Evolutionary conservation across 2,888 invertebrate genomes (phyloP).

Genomic region (Drosophila hawaiiensis): DNA sequence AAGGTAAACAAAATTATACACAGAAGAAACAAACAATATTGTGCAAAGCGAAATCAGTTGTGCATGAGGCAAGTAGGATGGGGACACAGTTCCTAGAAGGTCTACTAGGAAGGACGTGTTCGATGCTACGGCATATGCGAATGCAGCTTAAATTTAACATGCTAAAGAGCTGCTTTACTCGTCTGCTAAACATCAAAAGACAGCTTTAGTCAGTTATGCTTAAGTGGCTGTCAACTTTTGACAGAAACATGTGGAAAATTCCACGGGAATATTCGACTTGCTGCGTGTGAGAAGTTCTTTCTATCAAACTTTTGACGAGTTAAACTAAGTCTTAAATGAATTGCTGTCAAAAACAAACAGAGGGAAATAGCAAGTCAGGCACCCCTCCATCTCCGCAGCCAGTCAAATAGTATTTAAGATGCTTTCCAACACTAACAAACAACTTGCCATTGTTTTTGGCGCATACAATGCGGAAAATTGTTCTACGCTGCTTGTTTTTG

Average conservation of each 20-base stretch:
- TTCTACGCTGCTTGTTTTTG: constrained; percentile 41
- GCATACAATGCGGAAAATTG: constrained; percentile 42
- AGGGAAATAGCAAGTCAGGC: no score
- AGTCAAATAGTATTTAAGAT: constrained; percentile 53
- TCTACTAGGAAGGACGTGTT: background rate
- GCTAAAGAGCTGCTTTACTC: background rate
- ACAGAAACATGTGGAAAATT: constrained; percentile 3
- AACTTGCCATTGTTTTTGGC: constrained; percentile 33
- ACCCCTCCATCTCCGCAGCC: background rate
- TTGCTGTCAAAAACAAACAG: constrained; percentile 57
- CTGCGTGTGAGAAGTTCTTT: constrained; percentile 8
- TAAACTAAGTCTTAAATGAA: constrained; percentile 50
- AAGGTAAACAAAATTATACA: background rate
- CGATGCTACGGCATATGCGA: background rate
- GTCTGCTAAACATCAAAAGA: constrained; percentile 2
- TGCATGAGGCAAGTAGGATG: background rate
- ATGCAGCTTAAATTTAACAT: background rate
- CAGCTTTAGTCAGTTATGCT: background rate
- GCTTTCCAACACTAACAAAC: constrained; percentile 23
- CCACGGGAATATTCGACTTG: constrained; percentile 26
- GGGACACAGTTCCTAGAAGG: background rate
- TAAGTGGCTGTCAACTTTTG: constrained; percentile 16
- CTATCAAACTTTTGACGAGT: constrained; percentile 1
- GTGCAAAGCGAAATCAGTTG: background rate
- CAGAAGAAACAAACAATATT: background rate